A percentile compares a stretch with the other conserved stretches of the same genome.
Evolutionary conservation across 2,113 vertebrate genomes (phyloP).

Genomic region (Coryphaenoides rupestris): DNA sequence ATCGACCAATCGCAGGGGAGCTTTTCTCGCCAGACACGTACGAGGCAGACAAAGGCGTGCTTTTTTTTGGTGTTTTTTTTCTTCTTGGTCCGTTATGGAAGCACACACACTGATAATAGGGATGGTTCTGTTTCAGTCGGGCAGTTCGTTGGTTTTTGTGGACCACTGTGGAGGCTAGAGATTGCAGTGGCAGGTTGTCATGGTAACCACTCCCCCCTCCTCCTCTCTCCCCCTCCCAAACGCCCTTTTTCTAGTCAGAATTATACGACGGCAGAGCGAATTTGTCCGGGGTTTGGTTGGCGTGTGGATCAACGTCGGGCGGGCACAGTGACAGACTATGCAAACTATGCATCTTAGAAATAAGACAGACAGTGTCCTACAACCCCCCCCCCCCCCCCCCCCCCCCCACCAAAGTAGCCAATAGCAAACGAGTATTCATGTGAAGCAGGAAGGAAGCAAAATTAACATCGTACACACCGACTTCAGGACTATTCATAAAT

Average conservation of each 20-base stretch:
- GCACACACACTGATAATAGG: neutral
- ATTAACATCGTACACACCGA: slow-evolving; percentile 19
- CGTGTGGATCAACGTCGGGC: slow-evolving; percentile 8
- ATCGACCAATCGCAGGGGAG: slow-evolving; percentile 27
- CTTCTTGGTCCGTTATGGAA: too few relatives aligned
- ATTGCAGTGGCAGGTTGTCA: slow-evolving; percentile 31
- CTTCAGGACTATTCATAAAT: slow-evolving; percentile 3
- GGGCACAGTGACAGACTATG: slow-evolving; percentile 39
- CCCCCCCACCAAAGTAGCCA: slow-evolving; percentile 23
- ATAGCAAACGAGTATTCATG: too few relatives aligned
- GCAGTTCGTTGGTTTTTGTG: slow-evolving; percentile 6
- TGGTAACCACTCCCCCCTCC: slow-evolving; percentile 24
- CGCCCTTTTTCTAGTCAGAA: too few relatives aligned
- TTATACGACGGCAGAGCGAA: too few relatives aligned
- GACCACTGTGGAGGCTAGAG: neutral
- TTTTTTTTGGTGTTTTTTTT: too few relatives aligned
- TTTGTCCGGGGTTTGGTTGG: slow-evolving; percentile 13
- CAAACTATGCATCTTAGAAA: slow-evolving; percentile 75
- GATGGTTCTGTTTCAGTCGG: slow-evolving; percentile 3
- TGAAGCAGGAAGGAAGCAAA: too few relatives aligned
- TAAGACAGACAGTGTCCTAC: slow-evolving; percentile 40
- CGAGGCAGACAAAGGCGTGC: neutral
- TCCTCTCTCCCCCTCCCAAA: slow-evolving; percentile 10
- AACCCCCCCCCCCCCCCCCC: slow-evolving; percentile 18
- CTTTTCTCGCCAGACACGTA: neutral